phyloP scores from a whole-genome alignment of 2,113 vertebrate genomes.

The Acrocephalus arundinaceus region DNA sequence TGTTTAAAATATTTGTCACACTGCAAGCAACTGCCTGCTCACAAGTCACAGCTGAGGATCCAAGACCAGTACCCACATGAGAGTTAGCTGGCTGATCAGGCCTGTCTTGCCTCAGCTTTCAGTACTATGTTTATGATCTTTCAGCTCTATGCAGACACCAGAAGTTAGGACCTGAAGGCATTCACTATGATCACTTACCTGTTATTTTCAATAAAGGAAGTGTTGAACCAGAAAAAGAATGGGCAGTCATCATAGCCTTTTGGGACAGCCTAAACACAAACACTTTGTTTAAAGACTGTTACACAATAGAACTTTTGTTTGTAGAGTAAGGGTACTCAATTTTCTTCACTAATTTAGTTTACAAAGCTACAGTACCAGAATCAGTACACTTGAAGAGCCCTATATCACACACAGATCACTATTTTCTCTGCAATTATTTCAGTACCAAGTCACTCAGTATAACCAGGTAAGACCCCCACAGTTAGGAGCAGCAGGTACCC shows the following conservation, averaged over 20 bases:
- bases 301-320: not conserved
- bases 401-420: not conserved
- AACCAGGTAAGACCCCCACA: not conserved
- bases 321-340: not conserved
- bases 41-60: not conserved
- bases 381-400: not conserved
- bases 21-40: not conserved
- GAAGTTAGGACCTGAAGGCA: not conserved
- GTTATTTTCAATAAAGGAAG: slow-evolving; percentile 86
- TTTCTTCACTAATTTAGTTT: not conserved
- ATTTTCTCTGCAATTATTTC: not conserved
- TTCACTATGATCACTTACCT: slow-evolving; percentile 72
- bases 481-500: not conserved
- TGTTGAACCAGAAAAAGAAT: slow-evolving; percentile 97
- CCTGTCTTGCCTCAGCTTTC: not conserved
- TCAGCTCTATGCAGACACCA: not conserved
- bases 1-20: not conserved
- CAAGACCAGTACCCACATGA: not conserved
- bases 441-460: not conserved
- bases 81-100: not conserved
- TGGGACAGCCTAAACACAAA: slow-evolving; percentile 79
- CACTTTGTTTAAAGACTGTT: not conserved
- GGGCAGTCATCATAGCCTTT: slow-evolving; percentile 91
- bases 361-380: not conserved
- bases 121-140: not conserved